These are phyloP conservation scores for Ypsolopha sequella DNA, from an alignment of 2,888 invertebrate genomes.

Conservation along the genomic window DNA sequence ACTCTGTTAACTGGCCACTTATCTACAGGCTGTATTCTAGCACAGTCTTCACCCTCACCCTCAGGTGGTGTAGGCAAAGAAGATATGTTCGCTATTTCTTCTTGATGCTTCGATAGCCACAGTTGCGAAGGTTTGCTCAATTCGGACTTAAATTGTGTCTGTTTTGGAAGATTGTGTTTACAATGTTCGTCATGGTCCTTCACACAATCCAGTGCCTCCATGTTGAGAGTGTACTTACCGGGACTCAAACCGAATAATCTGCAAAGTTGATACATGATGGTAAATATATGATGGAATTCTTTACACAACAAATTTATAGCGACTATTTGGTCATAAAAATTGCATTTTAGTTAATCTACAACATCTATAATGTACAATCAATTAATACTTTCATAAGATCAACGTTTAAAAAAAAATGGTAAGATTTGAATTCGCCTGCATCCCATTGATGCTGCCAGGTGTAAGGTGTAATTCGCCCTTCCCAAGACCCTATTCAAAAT, in stretches of 20 bases:
- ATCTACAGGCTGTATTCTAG: slow-evolving; percentile 40
- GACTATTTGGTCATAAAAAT: no score
- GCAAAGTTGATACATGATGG: slow-evolving; percentile 9
- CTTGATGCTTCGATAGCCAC: slow-evolving; percentile 21
- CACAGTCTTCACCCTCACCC: slow-evolving; percentile 38
- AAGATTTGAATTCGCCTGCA: no score
- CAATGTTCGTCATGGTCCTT: slow-evolving; percentile 52
- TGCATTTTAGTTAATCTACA: no score
- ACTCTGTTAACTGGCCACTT: slow-evolving; percentile 48
- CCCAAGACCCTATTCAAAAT: no score
- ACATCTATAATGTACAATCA: no score
- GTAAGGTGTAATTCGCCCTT: no score
- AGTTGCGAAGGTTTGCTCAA: slow-evolving; percentile 17
- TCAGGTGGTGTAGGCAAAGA: slow-evolving; percentile 10
- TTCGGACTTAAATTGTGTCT: slow-evolving; percentile 16
- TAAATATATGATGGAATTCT: no score
- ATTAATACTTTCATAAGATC: no score
- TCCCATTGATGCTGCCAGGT: no score
- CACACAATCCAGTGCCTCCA: slow-evolving; percentile 47
- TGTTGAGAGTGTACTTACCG: slow-evolving; percentile 49
- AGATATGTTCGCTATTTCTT: slow-evolving; percentile 17
- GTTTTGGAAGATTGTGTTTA: slow-evolving; percentile 34
- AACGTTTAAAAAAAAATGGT: no score
- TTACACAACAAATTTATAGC: no score
- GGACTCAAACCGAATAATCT: slow-evolving; percentile 52